Evolutionary conservation across 2,113 vertebrate genomes (phyloP).

Genomic region (Micronycteris hirsuta): DNA sequence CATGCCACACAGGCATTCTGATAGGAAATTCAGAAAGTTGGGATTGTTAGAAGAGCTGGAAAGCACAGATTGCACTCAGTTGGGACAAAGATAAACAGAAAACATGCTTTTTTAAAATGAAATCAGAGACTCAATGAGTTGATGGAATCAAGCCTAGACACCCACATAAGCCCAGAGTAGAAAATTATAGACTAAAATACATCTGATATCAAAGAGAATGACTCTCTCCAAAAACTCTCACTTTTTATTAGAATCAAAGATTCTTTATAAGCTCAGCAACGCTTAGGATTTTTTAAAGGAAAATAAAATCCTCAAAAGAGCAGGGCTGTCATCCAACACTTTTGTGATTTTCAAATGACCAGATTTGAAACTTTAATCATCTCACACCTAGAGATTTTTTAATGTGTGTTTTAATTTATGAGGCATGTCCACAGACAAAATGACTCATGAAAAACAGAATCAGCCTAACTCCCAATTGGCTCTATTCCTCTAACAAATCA

Average conservation of each 20-base stretch:
- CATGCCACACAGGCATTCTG: neutral
- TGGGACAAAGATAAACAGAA: conserved; percentile 52
- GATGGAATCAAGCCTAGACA: conserved; percentile 12
- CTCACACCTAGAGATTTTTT: conserved; percentile 74
- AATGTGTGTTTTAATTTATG: conserved; percentile 65
- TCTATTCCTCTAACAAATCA: conserved; percentile 31
- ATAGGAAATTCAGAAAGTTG: neutral
- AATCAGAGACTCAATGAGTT: neutral
- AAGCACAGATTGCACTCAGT: neutral
- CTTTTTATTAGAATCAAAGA: conserved; percentile 46
- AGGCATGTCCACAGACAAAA: conserved; percentile 50
- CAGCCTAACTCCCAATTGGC: neutral
- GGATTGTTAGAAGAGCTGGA: neutral
- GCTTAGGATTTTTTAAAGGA: conserved; percentile 42
- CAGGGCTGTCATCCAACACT: conserved; percentile 68
- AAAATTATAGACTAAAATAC: conserved; percentile 30
- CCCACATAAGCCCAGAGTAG: neutral
- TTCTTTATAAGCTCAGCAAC: conserved; percentile 39
- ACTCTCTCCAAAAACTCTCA: conserved; percentile 20
- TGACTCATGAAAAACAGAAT: conserved; percentile 49
- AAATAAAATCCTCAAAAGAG: conserved; percentile 27
- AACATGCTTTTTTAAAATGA: neutral
- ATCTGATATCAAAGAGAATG: conserved; percentile 37
- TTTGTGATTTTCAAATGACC: conserved; percentile 76
- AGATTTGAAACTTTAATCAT: conserved; percentile 77